phyloP scores from a whole-genome alignment of 2,113 vertebrate species.

The Oryzias woworae region DNA sequence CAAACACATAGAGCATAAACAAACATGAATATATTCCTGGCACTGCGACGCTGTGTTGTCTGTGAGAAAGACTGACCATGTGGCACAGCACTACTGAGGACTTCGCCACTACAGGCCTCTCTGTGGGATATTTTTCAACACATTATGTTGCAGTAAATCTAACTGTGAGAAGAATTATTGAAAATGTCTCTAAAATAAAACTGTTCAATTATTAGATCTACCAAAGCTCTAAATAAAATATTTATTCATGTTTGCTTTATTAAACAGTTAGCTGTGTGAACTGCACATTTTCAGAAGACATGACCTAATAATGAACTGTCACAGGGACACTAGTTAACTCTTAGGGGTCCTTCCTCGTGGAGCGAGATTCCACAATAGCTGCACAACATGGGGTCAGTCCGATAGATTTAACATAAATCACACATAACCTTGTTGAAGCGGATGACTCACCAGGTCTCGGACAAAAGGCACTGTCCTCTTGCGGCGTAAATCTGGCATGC shows the following conservation, averaged over 20 bases:
- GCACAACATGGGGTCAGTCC: constrained; percentile 48
- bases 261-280: too few species aligned
- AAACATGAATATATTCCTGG: constrained; percentile 34
- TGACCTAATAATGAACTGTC: too few species aligned
- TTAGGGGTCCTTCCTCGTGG: constrained; percentile 31
- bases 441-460: constrained; percentile 92
- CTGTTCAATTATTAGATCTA: too few species aligned
- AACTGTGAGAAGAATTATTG: constrained; percentile 27
- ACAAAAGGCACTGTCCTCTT: constrained; percentile 96
- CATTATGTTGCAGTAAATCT: constrained; percentile 67
- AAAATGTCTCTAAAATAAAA: neutral
- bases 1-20: constrained; percentile 50
- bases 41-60: constrained; percentile 30
- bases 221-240: too few species aligned
- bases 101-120: constrained; percentile 39
- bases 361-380: constrained; percentile 41
- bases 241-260: too few species aligned
- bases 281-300: too few species aligned
- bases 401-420: constrained; percentile 71
- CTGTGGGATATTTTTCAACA: constrained; percentile 62
- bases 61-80: constrained; percentile 40
- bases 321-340: too few species aligned
- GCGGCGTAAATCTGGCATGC: constrained; percentile 97
- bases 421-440: constrained; percentile 70
- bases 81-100: constrained; percentile 48